Evolutionary conservation across 64 coral and sea anemone genomes (phyloP), one percentile per base, ranked within the genome.

Genomic region (Pocillopora damicornis): DNA sequence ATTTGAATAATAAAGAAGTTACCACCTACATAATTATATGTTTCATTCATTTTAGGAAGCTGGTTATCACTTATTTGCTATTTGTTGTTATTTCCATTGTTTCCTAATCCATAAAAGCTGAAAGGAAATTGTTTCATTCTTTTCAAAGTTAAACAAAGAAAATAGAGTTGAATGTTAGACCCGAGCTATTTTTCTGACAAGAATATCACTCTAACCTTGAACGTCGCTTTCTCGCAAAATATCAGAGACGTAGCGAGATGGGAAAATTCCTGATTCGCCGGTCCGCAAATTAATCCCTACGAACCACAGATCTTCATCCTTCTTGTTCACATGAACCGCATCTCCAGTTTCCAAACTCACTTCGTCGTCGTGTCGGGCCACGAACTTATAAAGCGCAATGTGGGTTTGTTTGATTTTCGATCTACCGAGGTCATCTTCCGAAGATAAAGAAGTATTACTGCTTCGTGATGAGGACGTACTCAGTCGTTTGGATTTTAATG

Each of bases 301-400:
- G 88, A 84, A 99, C 97, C 97, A 99, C 61, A 94, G 83, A 90
- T 99, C 97, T 87, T 99, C 97, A 61, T 88, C 86, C 35, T 83
- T 83, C 75, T 79, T 94, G 63, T 86, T 65, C 13, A 99, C 90
- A 79, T 77, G 76, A 69, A 99, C 73, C 35, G 97, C 93, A 91
- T 99, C 97, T 14, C 97, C 97, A 12, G 90, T 60, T 9, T 95
- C 91, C 37, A 99, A 90, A 22, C 45, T 75, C 42, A 95, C 79
- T 90, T 99, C 97, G 60, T 95, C 97, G 14, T 86, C 75, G 79
- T 99, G 97, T 63, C 97, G 88, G 11, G 92, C 75, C 5, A 90
- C 87, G 73, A 99, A 99, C 66, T 95, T 99, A 75, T 95, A 93
- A 37, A 93, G 80, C 25, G 93, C 97, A 71, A 99, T 88, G 60